A percentile compares a stretch with the other conserved stretches of the same genome.
These are phyloP conservation scores for Paradoxurus hermaphroditus DNA, from an alignment of 2,113 vertebrate species.

Conservation along the genomic window DNA sequence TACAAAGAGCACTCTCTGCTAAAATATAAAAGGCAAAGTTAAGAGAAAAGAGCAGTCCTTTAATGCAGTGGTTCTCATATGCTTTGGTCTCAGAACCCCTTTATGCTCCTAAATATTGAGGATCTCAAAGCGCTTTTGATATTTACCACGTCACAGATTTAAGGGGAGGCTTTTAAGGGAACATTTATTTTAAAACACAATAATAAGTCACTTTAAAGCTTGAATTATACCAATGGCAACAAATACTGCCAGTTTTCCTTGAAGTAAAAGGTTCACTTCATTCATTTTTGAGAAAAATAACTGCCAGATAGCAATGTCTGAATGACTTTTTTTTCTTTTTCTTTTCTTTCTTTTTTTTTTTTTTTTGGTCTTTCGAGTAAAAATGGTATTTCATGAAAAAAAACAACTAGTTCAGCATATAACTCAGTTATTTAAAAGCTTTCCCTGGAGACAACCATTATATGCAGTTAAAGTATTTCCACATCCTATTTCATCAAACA, in stretches of 20 bases:
- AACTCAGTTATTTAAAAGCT: conserved; percentile 46
- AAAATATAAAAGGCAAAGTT: conserved; percentile 2
- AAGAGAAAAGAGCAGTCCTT: not conserved
- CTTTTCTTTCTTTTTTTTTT: not conserved
- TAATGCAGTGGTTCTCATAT: not conserved
- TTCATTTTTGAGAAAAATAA: not conserved
- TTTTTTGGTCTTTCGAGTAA: not conserved
- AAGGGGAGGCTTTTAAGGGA: not conserved
- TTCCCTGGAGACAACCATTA: not conserved
- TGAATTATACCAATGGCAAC: not conserved
- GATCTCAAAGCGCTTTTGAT: not conserved
- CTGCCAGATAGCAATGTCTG: not conserved
- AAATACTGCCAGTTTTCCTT: conserved; percentile 10
- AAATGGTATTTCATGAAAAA: not conserved
- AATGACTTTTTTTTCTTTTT: not conserved
- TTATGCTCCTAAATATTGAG: not conserved
- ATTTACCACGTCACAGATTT: not conserved
- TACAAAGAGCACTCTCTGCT: not conserved
- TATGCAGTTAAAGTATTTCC: not conserved
- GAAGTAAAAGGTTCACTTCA: not conserved
- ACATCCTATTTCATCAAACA: conserved; percentile 30
- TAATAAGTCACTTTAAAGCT: not conserved
- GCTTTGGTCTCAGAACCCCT: not conserved
- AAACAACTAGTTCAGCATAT: not conserved
- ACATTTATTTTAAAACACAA: conserved; percentile 1